Percentiles rank a stretch among this genome's conserved stretches.
Evolutionary conservation across 2,113 vertebrate genomes (phyloP).

Genomic region (Ursus arctos): DNA sequence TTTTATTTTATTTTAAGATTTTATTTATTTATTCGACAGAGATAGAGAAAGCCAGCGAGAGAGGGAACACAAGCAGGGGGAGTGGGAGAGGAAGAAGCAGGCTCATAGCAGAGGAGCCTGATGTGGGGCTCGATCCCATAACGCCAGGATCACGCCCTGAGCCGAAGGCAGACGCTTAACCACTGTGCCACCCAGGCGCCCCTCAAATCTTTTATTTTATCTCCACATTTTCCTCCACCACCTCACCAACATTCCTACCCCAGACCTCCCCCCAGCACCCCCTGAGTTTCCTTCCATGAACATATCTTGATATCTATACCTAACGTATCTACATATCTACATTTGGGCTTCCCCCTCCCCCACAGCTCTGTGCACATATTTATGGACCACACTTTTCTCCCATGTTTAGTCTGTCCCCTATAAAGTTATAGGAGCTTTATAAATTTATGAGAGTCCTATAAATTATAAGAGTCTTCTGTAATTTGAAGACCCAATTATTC

Average conservation of each 20-base stretch:
- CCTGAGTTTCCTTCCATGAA: neutral
- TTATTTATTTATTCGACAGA: too few relatives aligned
- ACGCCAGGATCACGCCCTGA: too few relatives aligned
- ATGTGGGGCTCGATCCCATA: too few relatives aligned
- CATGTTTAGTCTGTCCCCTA: neutral
- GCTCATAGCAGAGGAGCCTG: too few relatives aligned
- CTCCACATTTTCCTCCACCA: neutral
- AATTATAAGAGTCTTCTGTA: neutral
- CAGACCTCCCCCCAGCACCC: neutral
- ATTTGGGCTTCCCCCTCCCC: neutral
- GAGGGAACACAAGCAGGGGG: too few relatives aligned
- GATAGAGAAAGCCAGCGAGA: too few relatives aligned
- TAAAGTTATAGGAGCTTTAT: neutral
- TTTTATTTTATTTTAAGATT: too few relatives aligned
- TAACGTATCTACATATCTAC: neutral
- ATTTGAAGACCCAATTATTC: neutral
- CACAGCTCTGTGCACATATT: neutral
- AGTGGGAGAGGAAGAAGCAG: too few relatives aligned
- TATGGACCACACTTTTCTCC: neutral
- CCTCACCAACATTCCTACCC: too few relatives aligned
- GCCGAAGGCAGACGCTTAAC: too few relatives aligned
- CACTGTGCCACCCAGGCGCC: too few relatives aligned
- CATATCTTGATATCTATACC: neutral
- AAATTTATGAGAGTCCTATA: neutral
- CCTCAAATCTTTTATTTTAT: neutral